These are phyloP conservation scores for Phymatocera aterrima DNA, from an alignment of 2,888 invertebrate genomes.

Conservation along the genomic window DNA sequence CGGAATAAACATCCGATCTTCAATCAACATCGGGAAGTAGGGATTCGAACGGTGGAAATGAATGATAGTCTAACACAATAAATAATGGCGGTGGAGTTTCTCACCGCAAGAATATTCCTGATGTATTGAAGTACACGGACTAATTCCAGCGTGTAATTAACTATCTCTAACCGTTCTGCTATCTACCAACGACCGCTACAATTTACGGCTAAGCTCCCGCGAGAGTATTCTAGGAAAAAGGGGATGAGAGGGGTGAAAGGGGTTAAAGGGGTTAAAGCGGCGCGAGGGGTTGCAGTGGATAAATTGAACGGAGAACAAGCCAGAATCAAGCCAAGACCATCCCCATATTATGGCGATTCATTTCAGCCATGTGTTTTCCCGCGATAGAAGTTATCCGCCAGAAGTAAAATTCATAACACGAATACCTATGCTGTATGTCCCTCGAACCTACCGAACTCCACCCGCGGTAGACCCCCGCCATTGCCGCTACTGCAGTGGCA, in stretches of 20 bases:
- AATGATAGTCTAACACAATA: neutral
- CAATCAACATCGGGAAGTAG: too few species aligned
- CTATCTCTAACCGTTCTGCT: slow-evolving; percentile 66
- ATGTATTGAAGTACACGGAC: slow-evolving; percentile 63
- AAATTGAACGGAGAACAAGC: slow-evolving; percentile 52
- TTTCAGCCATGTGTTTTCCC: neutral
- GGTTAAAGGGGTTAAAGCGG: neutral
- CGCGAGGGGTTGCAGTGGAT: slow-evolving; percentile 47
- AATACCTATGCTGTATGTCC: neutral
- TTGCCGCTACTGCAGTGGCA: neutral
- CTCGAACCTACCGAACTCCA: neutral
- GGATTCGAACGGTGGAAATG: too few species aligned
- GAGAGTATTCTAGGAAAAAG: slow-evolving; percentile 28
- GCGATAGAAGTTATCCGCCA: slow-evolving; percentile 33
- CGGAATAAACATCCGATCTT: too few species aligned
- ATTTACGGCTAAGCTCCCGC: slow-evolving; percentile 67
- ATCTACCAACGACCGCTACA: slow-evolving; percentile 60
- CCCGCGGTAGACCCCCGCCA: neutral
- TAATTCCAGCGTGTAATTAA: slow-evolving; percentile 73
- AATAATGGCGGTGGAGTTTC: neutral
- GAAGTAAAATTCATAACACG: neutral
- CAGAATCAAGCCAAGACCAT: slow-evolving; percentile 20
- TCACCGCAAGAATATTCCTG: neutral
- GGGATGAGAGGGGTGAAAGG: neutral
- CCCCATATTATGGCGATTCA: slow-evolving; percentile 26